phyloP scores from a whole-genome alignment of 2,888 invertebrate species.

The Heterodera filipjevi region DNA sequence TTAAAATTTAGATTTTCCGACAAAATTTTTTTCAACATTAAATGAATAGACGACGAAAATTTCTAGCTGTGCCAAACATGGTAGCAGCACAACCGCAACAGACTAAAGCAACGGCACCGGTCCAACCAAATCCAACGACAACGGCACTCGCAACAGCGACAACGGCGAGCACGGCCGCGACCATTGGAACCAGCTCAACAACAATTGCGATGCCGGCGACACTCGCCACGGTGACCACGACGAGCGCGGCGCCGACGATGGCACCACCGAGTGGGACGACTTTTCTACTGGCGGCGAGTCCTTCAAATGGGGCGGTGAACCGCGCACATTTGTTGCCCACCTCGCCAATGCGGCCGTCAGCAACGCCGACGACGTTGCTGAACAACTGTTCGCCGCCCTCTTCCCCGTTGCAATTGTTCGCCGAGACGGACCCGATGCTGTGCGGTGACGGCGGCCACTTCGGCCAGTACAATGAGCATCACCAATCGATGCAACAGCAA shows the following conservation, averaged over 20 bases:
- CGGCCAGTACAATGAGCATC: not conserved
- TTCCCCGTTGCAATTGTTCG: not conserved
- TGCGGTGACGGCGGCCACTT: not conserved
- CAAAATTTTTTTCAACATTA: not conserved
- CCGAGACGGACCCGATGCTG: conserved; percentile 12
- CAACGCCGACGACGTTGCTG: too few relatives aligned
- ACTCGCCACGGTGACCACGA: too few relatives aligned
- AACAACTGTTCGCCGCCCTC: not conserved
- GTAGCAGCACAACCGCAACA: conserved; percentile 31
- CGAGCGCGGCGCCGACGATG: too few relatives aligned
- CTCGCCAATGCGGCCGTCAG: too few relatives aligned
- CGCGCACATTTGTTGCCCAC: too few relatives aligned
- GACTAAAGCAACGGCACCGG: conserved; percentile 32
- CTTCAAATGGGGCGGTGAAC: too few relatives aligned
- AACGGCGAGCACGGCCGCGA: not conserved
- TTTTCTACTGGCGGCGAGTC: too few relatives aligned
- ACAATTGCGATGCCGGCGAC: too few relatives aligned
- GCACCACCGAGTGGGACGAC: too few relatives aligned
- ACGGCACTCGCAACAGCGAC: not conserved
- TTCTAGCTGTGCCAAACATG: conserved; percentile 45
- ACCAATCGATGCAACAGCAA: not conserved
- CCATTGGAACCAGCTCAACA: too few relatives aligned
- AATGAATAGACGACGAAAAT: conserved; percentile 43
- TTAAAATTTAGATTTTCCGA: not conserved
- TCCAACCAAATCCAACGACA: not conserved